Conservation (phyloP, 2,113 vertebrate genomes). For the Dinomys branickii region DNA sequence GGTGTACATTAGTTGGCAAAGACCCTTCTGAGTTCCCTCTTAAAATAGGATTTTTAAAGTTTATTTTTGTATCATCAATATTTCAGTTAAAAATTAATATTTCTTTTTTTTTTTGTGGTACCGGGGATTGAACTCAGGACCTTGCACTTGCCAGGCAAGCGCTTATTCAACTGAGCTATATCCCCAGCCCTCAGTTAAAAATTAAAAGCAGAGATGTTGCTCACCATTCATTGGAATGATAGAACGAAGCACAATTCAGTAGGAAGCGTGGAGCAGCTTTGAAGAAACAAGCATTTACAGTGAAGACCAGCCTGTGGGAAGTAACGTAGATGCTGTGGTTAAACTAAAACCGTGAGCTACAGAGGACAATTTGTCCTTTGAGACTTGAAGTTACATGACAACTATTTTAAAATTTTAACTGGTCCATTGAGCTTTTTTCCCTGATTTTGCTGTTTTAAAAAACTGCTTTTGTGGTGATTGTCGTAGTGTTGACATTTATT, state of each 20-base stretch:
- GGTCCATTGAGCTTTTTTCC: neutral
- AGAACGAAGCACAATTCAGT: constrained; percentile 37
- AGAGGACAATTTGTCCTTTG: constrained; percentile 26
- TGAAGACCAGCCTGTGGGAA: constrained; percentile 40
- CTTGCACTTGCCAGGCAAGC: no score
- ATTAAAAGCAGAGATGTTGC: neutral
- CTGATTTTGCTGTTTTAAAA: constrained; percentile 17
- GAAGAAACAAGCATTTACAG: constrained; percentile 58
- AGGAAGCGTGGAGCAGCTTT: constrained; percentile 19
- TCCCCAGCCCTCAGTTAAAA: no score
- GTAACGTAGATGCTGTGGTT: constrained; percentile 29
- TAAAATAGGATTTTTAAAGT: constrained; percentile 43
- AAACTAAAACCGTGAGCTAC: neutral
- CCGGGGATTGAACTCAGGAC: no score
- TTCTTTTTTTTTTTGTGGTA: no score
- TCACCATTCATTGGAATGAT: constrained; percentile 30
- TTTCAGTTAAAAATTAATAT: no score
- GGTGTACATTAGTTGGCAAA: constrained; percentile 33
- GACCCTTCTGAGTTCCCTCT: neutral
- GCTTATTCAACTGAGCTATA: no score
- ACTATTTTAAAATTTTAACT: constrained; percentile 39
- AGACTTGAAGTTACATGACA: constrained; percentile 7
- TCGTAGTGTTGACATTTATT: neutral
- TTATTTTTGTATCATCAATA: constrained; percentile 39
- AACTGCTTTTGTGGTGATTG: neutral